Evolutionary conservation across 2,113 vertebrate genomes (phyloP).

Genomic region (Callithrix jacchus): DNA sequence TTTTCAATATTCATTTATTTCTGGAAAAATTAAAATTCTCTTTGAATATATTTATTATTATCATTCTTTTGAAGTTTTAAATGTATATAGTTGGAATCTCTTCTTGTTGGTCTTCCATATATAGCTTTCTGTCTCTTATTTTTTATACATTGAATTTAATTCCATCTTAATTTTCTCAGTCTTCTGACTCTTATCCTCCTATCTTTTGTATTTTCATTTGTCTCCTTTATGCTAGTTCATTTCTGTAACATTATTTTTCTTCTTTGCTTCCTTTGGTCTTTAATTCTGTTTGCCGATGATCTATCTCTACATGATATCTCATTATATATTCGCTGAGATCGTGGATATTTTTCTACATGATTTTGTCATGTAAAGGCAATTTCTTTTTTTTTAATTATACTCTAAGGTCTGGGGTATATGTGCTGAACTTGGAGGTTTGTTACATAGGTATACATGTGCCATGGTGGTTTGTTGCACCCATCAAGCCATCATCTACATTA

Average conservation of each 20-base stretch:
- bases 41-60: not conserved
- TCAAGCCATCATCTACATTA: too few relatives aligned
- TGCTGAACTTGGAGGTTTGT: too few relatives aligned
- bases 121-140: not conserved
- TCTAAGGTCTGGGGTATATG: too few relatives aligned
- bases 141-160: not conserved
- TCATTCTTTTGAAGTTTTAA: not conserved
- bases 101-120: not conserved
- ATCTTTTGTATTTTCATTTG: not conserved
- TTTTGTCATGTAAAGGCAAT: not conserved
- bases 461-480: too few relatives aligned
- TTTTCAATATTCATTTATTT: not conserved
- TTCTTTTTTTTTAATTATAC: not conserved
- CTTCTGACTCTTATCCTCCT: not conserved
- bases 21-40: not conserved
- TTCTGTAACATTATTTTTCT: not conserved
- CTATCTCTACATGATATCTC: not conserved
- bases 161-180: not conserved
- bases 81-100: not conserved
- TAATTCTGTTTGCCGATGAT: not conserved
- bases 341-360: not conserved
- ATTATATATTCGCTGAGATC: not conserved
- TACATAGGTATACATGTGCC: too few relatives aligned
- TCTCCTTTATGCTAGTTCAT: not conserved
- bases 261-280: not conserved